phyloP scores from a whole-genome alignment of 2,888 invertebrate species.

The Nesidiocoris tenuis region DNA sequence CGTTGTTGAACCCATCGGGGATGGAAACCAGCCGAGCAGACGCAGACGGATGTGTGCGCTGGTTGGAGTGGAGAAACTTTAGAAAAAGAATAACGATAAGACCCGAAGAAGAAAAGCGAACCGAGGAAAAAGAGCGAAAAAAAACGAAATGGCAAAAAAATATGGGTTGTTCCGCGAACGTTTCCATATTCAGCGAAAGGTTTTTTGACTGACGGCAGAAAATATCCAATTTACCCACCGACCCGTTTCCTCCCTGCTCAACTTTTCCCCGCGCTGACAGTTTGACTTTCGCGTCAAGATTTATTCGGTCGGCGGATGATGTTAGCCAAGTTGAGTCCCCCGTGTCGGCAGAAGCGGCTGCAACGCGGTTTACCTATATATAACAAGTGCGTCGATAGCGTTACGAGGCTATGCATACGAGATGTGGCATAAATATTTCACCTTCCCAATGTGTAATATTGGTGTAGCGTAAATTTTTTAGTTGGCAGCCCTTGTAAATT shows the following conservation, averaged over 20 bases:
- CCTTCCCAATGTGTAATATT: not conserved
- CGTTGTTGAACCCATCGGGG: conserved; percentile 3
- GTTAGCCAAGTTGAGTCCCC: not conserved
- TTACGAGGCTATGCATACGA: not conserved
- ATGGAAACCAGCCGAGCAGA: not conserved
- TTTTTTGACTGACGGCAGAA: not conserved
- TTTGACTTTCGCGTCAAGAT: not conserved
- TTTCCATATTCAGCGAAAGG: not conserved
- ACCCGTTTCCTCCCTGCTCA: not conserved
- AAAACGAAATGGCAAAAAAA: not conserved
- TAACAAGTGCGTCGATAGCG: not conserved
- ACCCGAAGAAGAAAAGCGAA: not conserved
- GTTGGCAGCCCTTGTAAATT: no score
- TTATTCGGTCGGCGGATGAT: not conserved
- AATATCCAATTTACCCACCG: not conserved
- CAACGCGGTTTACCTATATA: not conserved
- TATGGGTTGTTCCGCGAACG: not conserved
- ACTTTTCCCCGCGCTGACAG: not conserved
- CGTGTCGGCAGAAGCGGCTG: not conserved
- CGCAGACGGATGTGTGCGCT: not conserved
- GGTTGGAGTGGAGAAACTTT: not conserved
- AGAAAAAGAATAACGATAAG: not conserved
- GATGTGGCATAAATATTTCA: not conserved
- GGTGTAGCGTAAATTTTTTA: not conserved
- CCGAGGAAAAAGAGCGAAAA: not conserved